These are phyloP conservation scores for Scaptomyza polygonia DNA, from an alignment of 2,888 invertebrate species.

Conservation along the genomic window DNA sequence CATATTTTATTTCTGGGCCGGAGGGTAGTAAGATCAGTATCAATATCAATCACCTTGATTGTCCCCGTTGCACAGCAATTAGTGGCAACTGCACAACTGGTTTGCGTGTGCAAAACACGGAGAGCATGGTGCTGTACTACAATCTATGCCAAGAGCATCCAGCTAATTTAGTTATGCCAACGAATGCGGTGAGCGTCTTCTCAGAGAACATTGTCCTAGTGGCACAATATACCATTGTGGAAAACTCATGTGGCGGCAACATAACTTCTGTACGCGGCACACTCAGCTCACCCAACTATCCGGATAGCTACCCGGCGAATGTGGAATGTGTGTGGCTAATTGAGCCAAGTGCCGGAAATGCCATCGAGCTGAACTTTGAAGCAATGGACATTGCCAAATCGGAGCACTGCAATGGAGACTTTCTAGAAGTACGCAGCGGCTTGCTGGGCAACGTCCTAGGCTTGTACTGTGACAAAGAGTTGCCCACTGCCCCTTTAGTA, in stretches of 20 bases:
- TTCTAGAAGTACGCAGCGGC: conserved; percentile 90
- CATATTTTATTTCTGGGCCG: conserved; percentile 19
- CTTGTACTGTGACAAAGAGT: conserved; percentile 89
- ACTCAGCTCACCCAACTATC: conserved; percentile 90
- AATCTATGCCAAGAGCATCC: conserved; percentile 61
- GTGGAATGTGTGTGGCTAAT: conserved; percentile 92
- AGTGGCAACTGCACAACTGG: conserved; percentile 57
- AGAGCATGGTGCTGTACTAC: conserved; percentile 49
- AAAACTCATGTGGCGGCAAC: conserved; percentile 89
- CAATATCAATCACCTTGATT: conserved; percentile 73
- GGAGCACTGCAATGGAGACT: conserved; percentile 92
- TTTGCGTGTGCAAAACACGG: conserved; percentile 45
- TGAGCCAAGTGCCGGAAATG: conserved; percentile 88
- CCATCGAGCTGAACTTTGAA: conserved; percentile 88
- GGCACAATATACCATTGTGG: conserved; percentile 85
- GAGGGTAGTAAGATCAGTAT: conserved; percentile 68
- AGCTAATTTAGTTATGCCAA: conserved; percentile 54
- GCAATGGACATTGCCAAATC: conserved; percentile 89
- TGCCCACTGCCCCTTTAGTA: conserved; percentile 87
- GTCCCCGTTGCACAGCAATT: conserved; percentile 49
- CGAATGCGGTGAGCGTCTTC: conserved; percentile 50
- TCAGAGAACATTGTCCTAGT: conserved; percentile 60
- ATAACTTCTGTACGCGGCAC: conserved; percentile 87
- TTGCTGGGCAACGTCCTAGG: conserved; percentile 88
- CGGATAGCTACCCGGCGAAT: conserved; percentile 88